Conservation (phyloP, 2,113 vertebrate species). For the Vulpes ferrilata region DNA sequence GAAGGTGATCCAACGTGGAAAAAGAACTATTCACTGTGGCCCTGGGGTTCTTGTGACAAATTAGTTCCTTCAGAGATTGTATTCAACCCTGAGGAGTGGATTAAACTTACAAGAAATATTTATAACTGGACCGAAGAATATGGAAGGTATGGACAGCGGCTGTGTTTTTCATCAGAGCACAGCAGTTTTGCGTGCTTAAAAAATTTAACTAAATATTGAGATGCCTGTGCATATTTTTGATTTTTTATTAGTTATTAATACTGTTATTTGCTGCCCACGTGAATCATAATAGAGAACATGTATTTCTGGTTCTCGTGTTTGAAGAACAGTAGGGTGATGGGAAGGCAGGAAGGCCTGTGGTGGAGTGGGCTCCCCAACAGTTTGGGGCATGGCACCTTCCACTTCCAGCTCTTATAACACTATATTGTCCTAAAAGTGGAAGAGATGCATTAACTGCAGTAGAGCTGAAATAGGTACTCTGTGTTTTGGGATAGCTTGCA, state of each 20-base stretch:
- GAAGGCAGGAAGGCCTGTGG: neutral
- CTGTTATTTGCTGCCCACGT: neutral
- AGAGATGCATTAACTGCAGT: neutral
- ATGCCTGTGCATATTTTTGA: neutral
- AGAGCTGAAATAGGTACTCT: neutral
- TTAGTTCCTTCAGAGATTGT: conserved; percentile 88
- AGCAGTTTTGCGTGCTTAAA: conserved; percentile 39
- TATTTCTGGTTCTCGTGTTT: neutral
- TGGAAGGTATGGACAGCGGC: conserved; percentile 79
- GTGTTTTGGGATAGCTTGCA: neutral
- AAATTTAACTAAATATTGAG: neutral
- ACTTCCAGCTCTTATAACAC: neutral
- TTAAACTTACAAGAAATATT: conserved; percentile 89
- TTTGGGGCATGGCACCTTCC: neutral
- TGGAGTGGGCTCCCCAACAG: no score
- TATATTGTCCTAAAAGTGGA: neutral
- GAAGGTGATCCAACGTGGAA: conserved; percentile 96
- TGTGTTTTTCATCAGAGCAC: neutral
- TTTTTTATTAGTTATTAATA: conserved; percentile 39
- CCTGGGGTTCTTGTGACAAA: conserved; percentile 96
- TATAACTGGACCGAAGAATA: conserved; percentile 97
- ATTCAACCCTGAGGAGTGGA: conserved; percentile 94
- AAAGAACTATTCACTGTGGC: conserved; percentile 93
- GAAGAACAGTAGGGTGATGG: neutral
- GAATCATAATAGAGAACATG: neutral